A percentile compares a stretch with the other conserved stretches of the same genome.
These are phyloP conservation scores for Lagodon rhomboides DNA, from an alignment of 2,797 vertebrate species.

Conservation along the genomic window DNA sequence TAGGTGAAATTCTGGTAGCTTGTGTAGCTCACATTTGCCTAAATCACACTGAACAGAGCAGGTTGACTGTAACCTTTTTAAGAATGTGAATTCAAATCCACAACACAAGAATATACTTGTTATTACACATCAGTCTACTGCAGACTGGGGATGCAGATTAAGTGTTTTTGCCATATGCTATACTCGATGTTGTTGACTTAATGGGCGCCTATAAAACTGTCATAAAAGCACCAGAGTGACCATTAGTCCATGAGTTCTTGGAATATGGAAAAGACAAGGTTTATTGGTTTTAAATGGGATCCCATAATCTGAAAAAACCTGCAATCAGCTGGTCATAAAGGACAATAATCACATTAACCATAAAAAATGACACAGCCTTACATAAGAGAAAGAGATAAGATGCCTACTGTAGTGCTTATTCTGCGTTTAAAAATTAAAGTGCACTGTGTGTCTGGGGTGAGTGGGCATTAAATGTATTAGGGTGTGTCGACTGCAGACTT, in stretches of 20 bases:
- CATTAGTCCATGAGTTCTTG: neutral
- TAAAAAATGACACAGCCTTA: neutral
- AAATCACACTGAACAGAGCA: neutral
- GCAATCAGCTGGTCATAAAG: neutral
- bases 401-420: neutral
- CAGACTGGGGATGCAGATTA: neutral
- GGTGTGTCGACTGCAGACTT: constrained; percentile 45
- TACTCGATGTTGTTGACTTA: constrained; percentile 3
- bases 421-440: constrained; percentile 25
- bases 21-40: neutral
- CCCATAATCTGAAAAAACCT: neutral
- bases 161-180: constrained; percentile 3
- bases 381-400: constrained; percentile 25
- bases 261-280: neutral
- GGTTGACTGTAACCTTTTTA: neutral
- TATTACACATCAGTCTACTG: neutral
- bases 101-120: neutral
- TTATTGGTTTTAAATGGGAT: neutral
- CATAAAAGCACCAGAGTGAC: constrained; percentile 22
- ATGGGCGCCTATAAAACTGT: neutral
- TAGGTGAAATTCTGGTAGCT: neutral
- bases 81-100: neutral
- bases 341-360: neutral
- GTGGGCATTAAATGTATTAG: constrained; percentile 28
- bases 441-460: neutral